These are phyloP conservation scores for Heterotilapia buettikoferi DNA, from an alignment of 2,113 vertebrate genomes.

Conservation along the genomic window DNA sequence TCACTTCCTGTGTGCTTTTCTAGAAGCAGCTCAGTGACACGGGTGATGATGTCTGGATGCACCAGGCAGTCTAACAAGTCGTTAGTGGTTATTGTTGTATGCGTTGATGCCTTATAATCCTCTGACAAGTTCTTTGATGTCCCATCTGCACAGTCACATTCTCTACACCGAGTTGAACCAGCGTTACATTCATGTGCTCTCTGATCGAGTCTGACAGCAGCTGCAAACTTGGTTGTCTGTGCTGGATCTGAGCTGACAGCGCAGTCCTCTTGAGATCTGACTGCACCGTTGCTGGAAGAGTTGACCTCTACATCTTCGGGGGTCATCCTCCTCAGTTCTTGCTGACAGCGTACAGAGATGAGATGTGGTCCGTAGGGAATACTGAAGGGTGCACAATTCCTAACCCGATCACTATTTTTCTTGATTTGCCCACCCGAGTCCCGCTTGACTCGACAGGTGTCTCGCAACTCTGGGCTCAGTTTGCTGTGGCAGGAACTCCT, in stretches of 20 bases:
- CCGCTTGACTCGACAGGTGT: slow-evolving; percentile 28
- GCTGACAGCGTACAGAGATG: slow-evolving; percentile 64
- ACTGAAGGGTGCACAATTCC: background rate
- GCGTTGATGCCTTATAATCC: background rate
- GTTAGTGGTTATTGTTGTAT: slow-evolving; percentile 76
- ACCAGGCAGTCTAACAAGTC: slow-evolving; percentile 87
- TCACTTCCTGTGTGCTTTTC: slow-evolving; percentile 49
- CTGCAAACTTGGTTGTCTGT: background rate
- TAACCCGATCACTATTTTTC: background rate
- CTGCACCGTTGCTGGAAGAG: background rate
- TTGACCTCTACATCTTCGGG: background rate
- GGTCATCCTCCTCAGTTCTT: background rate
- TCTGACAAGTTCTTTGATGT: background rate
- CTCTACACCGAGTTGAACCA: background rate
- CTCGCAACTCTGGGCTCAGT: background rate
- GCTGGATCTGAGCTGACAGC: background rate
- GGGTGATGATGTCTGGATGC: slow-evolving; percentile 79
- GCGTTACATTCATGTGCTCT: background rate
- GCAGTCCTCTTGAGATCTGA: background rate
- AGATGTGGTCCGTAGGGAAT: slow-evolving; percentile 79
- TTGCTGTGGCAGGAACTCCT: background rate
- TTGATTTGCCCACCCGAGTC: slow-evolving; percentile 31
- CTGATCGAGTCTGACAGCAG: background rate
- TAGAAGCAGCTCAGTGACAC: slow-evolving; percentile 80
- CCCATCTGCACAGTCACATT: background rate